A percentile compares a stretch with the other conserved stretches of the same genome.
Evolutionary conservation across 2,797 vertebrate genomes (phyloP).

Genomic region (Botia kubotai): DNA sequence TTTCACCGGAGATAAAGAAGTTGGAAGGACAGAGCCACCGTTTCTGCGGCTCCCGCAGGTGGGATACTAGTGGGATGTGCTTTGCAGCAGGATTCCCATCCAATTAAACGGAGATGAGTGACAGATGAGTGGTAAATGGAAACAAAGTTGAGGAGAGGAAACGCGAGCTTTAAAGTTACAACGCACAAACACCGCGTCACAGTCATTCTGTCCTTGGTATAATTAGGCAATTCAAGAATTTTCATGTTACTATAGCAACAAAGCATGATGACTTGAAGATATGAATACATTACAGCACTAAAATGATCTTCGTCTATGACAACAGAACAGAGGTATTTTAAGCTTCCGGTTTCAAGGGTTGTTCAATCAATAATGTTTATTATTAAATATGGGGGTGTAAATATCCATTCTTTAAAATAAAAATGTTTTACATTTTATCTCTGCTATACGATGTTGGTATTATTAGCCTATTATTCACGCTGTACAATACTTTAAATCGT

Average conservation of each 20-base stretch:
- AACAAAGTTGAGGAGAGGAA: conserved; percentile 54
- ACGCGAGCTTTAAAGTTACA: not conserved
- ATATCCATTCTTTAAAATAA: not conserved
- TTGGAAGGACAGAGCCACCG: not conserved
- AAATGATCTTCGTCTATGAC: conserved; percentile 26
- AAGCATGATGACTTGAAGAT: conserved; percentile 67
- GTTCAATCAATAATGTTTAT: not conserved
- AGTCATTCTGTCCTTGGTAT: conserved; percentile 66
- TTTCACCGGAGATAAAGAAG: not conserved
- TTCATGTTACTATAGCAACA: conserved; percentile 79
- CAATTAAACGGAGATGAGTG: conserved; percentile 76
- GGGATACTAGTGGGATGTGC: conserved; percentile 9
- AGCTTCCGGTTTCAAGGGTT: not conserved
- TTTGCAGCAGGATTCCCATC: conserved; percentile 62
- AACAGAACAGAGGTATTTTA: not conserved
- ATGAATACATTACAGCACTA: conserved; percentile 36
- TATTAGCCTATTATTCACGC: not conserved
- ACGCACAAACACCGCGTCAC: conserved; percentile 40
- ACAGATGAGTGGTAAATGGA: conserved; percentile 59
- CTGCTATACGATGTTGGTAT: not conserved
- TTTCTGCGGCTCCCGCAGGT: conserved; percentile 11
- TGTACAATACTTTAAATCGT: not conserved
- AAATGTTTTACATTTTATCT: not conserved
- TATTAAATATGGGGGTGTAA: not conserved
- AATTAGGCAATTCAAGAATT: conserved; percentile 71